Conservation (phyloP, 2,113 vertebrate genomes). For the Edolisoma coerulescens region DNA sequence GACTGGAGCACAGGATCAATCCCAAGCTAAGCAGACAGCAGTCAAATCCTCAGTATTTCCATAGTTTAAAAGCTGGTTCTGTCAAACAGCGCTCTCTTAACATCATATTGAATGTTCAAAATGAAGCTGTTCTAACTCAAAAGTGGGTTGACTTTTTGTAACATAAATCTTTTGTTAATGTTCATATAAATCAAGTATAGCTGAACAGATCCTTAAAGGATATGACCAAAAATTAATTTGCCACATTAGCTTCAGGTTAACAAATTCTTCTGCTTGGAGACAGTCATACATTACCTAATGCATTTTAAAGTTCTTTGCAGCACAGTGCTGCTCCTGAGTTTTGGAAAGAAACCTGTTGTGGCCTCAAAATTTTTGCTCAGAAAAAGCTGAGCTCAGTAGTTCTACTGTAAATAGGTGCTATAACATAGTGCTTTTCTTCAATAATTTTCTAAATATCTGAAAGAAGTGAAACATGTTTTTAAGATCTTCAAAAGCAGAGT, state of each 20-base stretch:
- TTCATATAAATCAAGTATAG: conserved; percentile 61
- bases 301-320: conserved; percentile 27
- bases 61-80: not conserved
- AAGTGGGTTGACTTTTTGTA: conserved; percentile 46
- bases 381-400: not conserved
- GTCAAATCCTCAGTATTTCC: not conserved
- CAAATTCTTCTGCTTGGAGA: conserved; percentile 59
- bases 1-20: not conserved
- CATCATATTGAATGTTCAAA: conserved; percentile 5
- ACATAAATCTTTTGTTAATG: conserved; percentile 66
- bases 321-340: not conserved
- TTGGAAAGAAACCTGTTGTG: not conserved
- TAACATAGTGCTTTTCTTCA: not conserved
- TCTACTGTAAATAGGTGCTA: not conserved
- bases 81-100: not conserved
- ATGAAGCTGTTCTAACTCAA: conserved; percentile 44
- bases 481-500: not conserved
- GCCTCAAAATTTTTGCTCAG: not conserved
- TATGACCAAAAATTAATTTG: conserved; percentile 66
- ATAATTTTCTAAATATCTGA: not conserved
- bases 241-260: conserved; percentile 64
- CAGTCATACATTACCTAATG: conserved; percentile 52
- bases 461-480: not conserved
- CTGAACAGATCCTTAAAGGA: conserved; percentile 56
- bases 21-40: not conserved